A percentile compares a stretch with the other conserved stretches of the same genome.
phyloP scores from a whole-genome alignment of 2,113 vertebrate species.

The Charadrius vociferus region DNA sequence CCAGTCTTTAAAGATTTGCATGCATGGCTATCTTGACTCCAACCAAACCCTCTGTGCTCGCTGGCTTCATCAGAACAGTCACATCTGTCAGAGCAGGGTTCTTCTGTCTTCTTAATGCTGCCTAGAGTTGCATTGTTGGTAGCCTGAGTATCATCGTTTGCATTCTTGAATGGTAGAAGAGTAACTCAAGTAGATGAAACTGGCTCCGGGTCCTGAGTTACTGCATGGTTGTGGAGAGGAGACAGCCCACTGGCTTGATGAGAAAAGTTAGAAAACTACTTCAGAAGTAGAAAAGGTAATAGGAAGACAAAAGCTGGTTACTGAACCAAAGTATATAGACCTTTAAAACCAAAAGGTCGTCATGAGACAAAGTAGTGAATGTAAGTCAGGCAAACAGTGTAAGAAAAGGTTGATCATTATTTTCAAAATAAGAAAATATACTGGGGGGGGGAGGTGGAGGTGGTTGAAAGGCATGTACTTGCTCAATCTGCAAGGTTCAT shows the following conservation, averaged over 20 bases:
- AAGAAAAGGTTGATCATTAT: not conserved
- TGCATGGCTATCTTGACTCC: not conserved
- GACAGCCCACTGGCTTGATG: not conserved
- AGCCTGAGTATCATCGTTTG: not conserved
- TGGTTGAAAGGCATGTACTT: not conserved
- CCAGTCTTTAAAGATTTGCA: not conserved
- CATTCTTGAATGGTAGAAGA: not conserved
- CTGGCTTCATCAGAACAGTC: not conserved
- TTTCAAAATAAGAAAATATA: not conserved
- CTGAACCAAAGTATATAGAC: not conserved
- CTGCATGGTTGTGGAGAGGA: not conserved
- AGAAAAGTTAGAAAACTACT: not conserved
- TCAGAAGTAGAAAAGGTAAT: not conserved
- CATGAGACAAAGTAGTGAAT: not conserved
- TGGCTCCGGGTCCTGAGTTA: not conserved
- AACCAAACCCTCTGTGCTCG: not conserved
- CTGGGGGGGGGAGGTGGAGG: accelerated
- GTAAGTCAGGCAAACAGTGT: not conserved
- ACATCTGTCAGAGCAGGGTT: not conserved
- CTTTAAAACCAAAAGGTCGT: not conserved
- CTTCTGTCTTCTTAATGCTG: not conserved
- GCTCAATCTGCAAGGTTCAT: not conserved
- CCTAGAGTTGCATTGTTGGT: not conserved
- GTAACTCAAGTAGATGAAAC: not conserved
- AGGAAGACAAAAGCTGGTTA: not conserved